A percentile compares a stretch with the other conserved stretches of the same genome.
Conservation (phyloP, 2,113 vertebrate genomes). For the Baryphthengus martii region DNA sequence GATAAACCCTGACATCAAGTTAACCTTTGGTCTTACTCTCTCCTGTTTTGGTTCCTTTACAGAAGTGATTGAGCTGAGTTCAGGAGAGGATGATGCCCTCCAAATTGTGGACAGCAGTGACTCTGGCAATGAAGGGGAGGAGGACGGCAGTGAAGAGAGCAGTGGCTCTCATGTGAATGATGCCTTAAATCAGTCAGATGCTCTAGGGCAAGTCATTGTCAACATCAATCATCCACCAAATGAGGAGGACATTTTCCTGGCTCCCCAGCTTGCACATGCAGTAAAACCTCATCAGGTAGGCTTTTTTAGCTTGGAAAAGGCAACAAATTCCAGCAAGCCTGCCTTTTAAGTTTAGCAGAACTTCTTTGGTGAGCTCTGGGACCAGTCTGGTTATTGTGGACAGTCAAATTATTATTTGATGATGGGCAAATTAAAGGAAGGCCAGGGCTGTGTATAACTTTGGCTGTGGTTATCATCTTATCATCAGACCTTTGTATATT, state of each 20-base stretch:
- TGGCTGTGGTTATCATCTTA: not conserved
- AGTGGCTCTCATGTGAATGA: slow-evolving; percentile 95
- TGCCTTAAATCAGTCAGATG: slow-evolving; percentile 87
- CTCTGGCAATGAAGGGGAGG: slow-evolving; percentile 87
- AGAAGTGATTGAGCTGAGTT: slow-evolving; percentile 98
- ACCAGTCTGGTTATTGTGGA: not conserved
- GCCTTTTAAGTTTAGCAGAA: not conserved
- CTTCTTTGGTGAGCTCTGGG: not conserved
- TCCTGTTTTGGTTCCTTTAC: not conserved
- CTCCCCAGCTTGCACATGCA: slow-evolving; percentile 90
- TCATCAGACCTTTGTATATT: not conserved
- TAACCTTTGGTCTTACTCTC: not conserved
- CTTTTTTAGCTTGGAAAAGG: not conserved
- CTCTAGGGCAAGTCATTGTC: slow-evolving; percentile 90
- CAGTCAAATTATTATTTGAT: not conserved
- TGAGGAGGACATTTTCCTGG: slow-evolving; percentile 92
- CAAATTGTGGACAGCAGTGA: slow-evolving; percentile 91
- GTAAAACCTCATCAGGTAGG: slow-evolving; percentile 98
- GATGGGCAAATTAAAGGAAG: not conserved
- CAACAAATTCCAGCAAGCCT: not conserved
- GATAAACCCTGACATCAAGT: not conserved
- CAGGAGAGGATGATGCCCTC: slow-evolving; percentile 91
- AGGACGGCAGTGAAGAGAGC: slow-evolving; percentile 86
- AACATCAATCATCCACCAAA: slow-evolving; percentile 97
- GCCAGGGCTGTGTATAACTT: not conserved